phyloP scores from a whole-genome alignment of 2,113 vertebrate genomes.

The Pseudorectes ferrugineus region DNA sequence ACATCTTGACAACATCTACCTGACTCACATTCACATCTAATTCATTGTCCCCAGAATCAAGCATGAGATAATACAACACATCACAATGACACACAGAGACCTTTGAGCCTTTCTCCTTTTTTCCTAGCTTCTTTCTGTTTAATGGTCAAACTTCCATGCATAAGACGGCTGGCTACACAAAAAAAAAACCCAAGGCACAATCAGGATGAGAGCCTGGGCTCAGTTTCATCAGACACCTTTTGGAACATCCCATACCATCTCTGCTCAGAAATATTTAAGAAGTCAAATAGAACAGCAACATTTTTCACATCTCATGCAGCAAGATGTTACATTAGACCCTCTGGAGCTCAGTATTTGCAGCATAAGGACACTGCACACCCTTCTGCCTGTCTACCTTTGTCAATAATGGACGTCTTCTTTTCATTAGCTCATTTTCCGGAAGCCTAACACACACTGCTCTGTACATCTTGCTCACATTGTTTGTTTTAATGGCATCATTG shows the following conservation, averaged over 20 bases:
- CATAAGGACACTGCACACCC: background rate
- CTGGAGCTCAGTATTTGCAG: background rate
- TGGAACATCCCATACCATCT: background rate
- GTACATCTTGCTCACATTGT: background rate
- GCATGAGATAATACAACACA: background rate
- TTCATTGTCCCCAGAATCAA: rapidly evolving
- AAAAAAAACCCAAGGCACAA: background rate
- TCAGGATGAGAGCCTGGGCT: background rate
- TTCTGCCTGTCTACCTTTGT: background rate
- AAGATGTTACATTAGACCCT: background rate
- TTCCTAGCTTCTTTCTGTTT: background rate
- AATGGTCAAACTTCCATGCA: background rate
- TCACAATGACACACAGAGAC: background rate
- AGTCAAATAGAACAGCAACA: background rate
- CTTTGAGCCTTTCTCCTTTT: background rate
- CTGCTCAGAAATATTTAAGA: background rate
- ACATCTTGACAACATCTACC: background rate
- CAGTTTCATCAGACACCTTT: background rate
- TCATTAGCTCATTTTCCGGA: rapidly evolving
- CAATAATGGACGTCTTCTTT: background rate
- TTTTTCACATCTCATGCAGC: background rate
- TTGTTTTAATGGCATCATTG: background rate
- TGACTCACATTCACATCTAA: background rate
- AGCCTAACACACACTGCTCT: background rate
- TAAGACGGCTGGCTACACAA: background rate